Evolutionary conservation across 2,113 vertebrate species (phyloP).

Genomic region (Orientallactaga bullata): DNA sequence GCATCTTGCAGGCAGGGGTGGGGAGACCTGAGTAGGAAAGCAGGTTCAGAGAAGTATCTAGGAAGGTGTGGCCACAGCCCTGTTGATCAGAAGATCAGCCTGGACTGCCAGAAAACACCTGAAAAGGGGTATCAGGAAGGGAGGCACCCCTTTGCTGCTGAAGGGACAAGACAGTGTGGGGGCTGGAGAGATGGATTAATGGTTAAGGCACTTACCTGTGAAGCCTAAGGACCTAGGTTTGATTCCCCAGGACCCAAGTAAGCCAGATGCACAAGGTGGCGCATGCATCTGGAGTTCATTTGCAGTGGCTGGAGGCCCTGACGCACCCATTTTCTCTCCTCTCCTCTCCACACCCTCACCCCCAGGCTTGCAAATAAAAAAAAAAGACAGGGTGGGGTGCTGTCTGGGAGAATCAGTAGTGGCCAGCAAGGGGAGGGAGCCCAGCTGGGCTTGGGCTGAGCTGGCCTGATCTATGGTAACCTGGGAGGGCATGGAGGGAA

Average conservation of each 20-base stretch:
- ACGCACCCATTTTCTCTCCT: no score
- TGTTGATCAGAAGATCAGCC: not conserved
- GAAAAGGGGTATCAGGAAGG: not conserved
- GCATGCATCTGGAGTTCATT: no score
- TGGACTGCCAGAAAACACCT: not conserved
- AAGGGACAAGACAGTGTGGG: not conserved
- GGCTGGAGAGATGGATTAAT: no score
- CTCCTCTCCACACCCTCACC: no score
- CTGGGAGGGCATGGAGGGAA: no score
- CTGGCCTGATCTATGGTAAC: not conserved
- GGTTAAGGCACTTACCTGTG: no score
- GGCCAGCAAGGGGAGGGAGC: not conserved
- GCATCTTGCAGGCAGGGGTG: not conserved
- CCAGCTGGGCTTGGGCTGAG: not conserved
- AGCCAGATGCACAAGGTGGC: no score
- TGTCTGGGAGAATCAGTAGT: not conserved
- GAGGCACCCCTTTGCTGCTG: not conserved
- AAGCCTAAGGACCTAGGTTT: no score
- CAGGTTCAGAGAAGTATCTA: not conserved
- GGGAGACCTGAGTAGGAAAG: not conserved
- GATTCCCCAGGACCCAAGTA: no score
- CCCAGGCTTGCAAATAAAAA: no score
- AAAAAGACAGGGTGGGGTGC: not conserved
- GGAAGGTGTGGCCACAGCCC: not conserved
- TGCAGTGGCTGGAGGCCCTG: no score